A percentile compares a stretch with the other conserved stretches of the same genome.
Conservation (phyloP, 2,797 vertebrate species). For the Chelon labrosus region DNA sequence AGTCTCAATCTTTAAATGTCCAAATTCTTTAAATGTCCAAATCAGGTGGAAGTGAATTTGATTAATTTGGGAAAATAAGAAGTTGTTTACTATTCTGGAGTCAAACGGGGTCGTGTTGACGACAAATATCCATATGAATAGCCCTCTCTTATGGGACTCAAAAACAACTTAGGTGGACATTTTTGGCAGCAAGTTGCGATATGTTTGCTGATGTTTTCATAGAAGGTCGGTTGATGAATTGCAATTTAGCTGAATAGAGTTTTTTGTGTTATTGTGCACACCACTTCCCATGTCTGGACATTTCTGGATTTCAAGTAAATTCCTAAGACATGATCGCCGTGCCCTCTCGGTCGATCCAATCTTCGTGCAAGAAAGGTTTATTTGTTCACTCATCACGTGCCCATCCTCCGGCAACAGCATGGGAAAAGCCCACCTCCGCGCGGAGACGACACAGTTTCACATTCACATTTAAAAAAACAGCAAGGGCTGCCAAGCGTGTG, state of each 20-base stretch:
- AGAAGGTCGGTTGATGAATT: no score
- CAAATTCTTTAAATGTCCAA: not conserved
- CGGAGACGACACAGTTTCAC: conserved; percentile 21
- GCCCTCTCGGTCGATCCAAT: not conserved
- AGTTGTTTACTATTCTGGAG: not conserved
- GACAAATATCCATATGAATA: no score
- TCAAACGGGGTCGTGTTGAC: not conserved
- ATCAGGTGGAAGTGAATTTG: not conserved
- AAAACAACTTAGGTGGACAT: no score
- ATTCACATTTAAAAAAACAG: conserved; percentile 14
- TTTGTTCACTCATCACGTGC: conserved; percentile 3
- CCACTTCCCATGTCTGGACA: no score
- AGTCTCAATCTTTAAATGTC: not conserved
- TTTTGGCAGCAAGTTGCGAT: no score
- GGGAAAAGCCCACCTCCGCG: conserved; percentile 19
- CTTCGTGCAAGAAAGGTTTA: not conserved
- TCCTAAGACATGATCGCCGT: not conserved
- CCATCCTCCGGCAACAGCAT: conserved; percentile 9
- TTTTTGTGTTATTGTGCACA: no score
- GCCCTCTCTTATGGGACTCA: no score
- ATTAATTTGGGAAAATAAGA: not conserved
- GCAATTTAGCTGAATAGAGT: no score
- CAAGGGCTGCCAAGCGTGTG: conserved; percentile 32
- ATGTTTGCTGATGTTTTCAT: no score
- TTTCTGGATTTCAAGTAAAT: not conserved